Evolutionary conservation across 2,888 invertebrate genomes (phyloP).

Genomic region (Stictocephala bisonia): DNA sequence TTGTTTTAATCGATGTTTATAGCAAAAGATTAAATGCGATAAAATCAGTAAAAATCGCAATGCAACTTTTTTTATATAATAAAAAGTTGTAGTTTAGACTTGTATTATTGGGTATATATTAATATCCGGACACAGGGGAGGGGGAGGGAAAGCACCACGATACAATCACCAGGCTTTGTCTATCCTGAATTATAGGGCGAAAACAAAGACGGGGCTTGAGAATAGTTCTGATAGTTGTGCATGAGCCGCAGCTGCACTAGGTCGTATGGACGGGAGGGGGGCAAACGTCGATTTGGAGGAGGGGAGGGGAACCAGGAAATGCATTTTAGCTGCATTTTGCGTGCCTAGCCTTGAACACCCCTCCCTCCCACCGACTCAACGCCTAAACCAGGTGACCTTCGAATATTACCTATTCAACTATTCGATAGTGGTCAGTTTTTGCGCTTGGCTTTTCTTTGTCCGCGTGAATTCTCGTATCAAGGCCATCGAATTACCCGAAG

Average conservation of each 20-base stretch:
- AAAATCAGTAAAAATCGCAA: too few relatives aligned
- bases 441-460: constrained; percentile 32
- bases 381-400: constrained; percentile 30
- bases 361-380: not conserved
- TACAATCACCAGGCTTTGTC: too few relatives aligned
- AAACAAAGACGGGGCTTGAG: constrained; percentile 8
- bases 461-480: constrained; percentile 30
- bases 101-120: too few relatives aligned
- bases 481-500: constrained; percentile 31
- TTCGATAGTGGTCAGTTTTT: constrained; percentile 38
- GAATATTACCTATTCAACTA: constrained; percentile 28
- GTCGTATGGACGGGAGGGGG: constrained; percentile 2
- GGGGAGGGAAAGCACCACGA: too few relatives aligned
- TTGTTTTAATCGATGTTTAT: too few relatives aligned
- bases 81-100: too few relatives aligned
- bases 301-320: constrained; percentile 38
- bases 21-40: too few relatives aligned
- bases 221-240: constrained; percentile 33
- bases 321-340: constrained; percentile 36
- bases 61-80: too few relatives aligned
- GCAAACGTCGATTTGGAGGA: constrained; percentile 22
- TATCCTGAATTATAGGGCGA: not conserved
- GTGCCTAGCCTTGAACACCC: constrained; percentile 14
- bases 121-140: too few relatives aligned
- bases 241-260: constrained; percentile 26